Evolutionary conservation across 2,797 vertebrate species (phyloP).

Genomic region (Trachops cirrhosus): DNA sequence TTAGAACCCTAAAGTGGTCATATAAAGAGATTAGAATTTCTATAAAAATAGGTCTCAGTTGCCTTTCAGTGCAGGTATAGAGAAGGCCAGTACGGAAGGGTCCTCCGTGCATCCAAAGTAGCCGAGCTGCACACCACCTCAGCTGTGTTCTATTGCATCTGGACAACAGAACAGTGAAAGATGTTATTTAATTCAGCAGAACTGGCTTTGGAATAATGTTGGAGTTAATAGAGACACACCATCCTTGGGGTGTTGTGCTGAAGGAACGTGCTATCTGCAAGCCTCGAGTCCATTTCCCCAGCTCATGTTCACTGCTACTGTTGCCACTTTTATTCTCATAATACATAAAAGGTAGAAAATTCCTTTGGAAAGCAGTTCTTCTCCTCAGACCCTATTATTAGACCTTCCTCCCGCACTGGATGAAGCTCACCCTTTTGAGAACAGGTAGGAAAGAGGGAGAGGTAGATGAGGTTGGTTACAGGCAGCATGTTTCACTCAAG

Average conservation of each 20-base stretch:
- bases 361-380: neutral
- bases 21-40: slow-evolving; percentile 34
- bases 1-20: slow-evolving; percentile 35
- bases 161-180: slow-evolving; percentile 33
- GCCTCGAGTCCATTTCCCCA: neutral
- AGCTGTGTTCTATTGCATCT: neutral
- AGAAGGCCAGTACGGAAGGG: neutral
- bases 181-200: slow-evolving; percentile 11
- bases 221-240: neutral
- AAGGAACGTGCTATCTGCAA: neutral
- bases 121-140: neutral
- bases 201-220: neutral
- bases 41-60: neutral
- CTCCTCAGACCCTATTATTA: neutral
- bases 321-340: neutral
- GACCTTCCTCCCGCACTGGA: neutral
- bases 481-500: neutral
- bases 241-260: neutral
- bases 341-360: neutral
- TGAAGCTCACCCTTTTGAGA: neutral
- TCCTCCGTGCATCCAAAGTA: neutral
- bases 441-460: neutral
- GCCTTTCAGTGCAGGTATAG: slow-evolving; percentile 19
- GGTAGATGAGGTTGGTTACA: too few species aligned
- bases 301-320: neutral